Evolutionary conservation across 2,113 vertebrate genomes (phyloP).

Genomic region (Ia io): DNA sequence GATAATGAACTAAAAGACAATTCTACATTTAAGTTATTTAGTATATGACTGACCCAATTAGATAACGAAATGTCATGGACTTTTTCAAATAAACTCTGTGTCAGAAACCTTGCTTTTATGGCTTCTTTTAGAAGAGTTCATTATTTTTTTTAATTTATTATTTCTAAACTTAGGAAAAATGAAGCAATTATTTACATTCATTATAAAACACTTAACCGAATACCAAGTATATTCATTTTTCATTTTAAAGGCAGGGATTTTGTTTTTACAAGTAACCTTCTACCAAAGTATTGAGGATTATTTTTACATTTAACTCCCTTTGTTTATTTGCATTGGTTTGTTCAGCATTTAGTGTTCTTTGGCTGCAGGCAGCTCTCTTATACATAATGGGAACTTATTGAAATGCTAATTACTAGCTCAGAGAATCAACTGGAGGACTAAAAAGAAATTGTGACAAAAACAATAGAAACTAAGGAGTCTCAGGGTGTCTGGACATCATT

Average conservation of each 20-base stretch:
- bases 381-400: background rate
- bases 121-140: background rate
- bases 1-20: background rate
- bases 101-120: background rate
- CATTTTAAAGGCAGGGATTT: background rate
- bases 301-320: background rate
- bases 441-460: background rate
- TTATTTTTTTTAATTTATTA: background rate
- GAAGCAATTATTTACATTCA: background rate
- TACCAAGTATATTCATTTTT: background rate
- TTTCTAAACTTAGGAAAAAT: slow-evolving; percentile 3
- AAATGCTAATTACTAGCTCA: background rate
- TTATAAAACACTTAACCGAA: background rate
- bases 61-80: background rate
- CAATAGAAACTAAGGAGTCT: background rate
- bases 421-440: background rate
- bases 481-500: background rate
- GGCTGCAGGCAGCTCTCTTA: background rate
- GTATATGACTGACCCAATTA: background rate
- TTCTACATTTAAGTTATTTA: background rate
- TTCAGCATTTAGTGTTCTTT: background rate
- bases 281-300: background rate
- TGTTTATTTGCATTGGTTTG: background rate
- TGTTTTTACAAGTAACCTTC: background rate
- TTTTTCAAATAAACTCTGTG: background rate